These are phyloP conservation scores for Cossypha niveicapilla DNA, from an alignment of 2,797 vertebrate genomes.

Conservation along the genomic window DNA sequence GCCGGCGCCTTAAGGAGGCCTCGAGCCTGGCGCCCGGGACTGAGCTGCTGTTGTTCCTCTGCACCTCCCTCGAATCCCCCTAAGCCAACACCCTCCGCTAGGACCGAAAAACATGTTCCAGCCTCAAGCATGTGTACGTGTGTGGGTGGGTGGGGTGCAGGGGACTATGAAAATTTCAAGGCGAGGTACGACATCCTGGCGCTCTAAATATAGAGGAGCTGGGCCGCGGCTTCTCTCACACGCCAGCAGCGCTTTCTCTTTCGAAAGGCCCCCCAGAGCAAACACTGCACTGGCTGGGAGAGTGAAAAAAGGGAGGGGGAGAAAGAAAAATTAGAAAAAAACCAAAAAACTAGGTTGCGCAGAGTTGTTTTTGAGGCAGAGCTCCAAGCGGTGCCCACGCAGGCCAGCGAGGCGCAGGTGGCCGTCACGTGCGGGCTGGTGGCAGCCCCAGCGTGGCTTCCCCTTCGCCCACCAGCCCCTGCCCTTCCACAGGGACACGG, in stretches of 20 bases:
- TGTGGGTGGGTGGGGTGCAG: constrained; percentile 26
- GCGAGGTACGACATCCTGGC: constrained; percentile 30
- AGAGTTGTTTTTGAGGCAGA: constrained; percentile 34
- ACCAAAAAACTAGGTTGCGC: not conserved
- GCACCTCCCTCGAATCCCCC: constrained; percentile 29
- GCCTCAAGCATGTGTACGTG: not conserved
- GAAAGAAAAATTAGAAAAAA: not conserved
- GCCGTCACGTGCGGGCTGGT: constrained; percentile 44
- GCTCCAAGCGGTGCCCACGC: constrained; percentile 65
- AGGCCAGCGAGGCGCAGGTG: constrained; percentile 48
- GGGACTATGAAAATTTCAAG: constrained; percentile 38
- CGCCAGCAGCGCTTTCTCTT: not conserved
- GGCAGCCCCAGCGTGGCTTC: not conserved
- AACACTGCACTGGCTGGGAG: not conserved
- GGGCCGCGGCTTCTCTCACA: not conserved
- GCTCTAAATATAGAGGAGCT: constrained; percentile 53
- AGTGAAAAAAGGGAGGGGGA: not conserved
- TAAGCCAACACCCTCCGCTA: constrained; percentile 11
- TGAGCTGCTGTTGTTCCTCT: not conserved
- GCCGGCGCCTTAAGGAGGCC: not conserved
- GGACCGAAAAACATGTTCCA: constrained; percentile 49
- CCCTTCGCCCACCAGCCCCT: not conserved
- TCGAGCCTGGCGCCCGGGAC: not conserved
- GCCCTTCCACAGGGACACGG: not conserved
- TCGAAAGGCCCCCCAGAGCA: not conserved